Evolutionary conservation across 2,888 invertebrate species (phyloP), one percentile per base, ranked within the genome.

Genomic region (Drosophila histrio): DNA sequence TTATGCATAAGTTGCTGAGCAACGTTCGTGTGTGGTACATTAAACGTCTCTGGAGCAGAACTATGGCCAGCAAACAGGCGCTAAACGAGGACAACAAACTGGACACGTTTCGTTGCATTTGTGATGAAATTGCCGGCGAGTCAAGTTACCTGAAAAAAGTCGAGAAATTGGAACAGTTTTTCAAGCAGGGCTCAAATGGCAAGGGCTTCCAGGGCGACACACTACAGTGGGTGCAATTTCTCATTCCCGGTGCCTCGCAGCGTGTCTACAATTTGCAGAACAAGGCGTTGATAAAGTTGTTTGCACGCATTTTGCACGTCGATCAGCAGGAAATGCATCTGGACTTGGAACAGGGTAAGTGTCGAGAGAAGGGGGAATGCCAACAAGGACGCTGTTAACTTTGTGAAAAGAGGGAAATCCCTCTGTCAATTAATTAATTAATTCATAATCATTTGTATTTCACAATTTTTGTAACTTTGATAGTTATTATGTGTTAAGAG

Each of bases 221-320:
- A 24, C 92, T 94, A 41, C 92, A 97, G 39, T 96, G 97, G 96
- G 94, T 97, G 89, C 95, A 95, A 84, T 91, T 98, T 73, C 91
- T 98, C 19, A 92, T 98, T 50, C 98, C 98, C 0, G 95, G 95
- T 44, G 95, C 95, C 22, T 94, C 95, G 11, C 97, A 97, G 90
- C 93, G 97, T 66, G 94, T 98, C 28, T 99, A 98, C 90, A 98
- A 98, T 92, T 92, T 99, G 47, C 97, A 97, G 92, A 97, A 96
- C 89, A 98, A 97, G 90, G 97, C 98, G 89, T 93, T 99, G 54
- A 93, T 97, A 0, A 98, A 98, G 92, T 91, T 98, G 41, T 98
- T 97, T 90, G 95, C 97, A 43, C 94, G 94, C 91, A 94, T 98
- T 64, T 96, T 98, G 76, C 92, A 93, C 2, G 93, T 93, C 0